Conservation (phyloP, 2,797 vertebrate species). For the Hydrocynus forskahlii region DNA sequence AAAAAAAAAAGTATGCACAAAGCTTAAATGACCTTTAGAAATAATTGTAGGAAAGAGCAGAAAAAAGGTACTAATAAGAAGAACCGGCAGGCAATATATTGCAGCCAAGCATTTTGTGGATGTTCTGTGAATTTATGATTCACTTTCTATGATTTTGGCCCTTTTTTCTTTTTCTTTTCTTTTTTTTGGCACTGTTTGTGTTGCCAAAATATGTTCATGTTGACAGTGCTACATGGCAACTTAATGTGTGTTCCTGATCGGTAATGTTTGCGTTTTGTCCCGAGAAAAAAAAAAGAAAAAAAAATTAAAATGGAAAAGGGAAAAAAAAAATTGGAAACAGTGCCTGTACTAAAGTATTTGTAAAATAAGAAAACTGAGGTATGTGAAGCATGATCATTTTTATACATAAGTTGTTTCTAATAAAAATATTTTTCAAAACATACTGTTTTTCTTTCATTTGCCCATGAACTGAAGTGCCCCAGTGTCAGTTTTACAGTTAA, state of each 20-base stretch:
- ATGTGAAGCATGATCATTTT: constrained; percentile 95
- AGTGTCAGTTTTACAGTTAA: constrained; percentile 7
- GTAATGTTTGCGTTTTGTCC: constrained; percentile 91
- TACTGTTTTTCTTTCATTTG: constrained; percentile 43
- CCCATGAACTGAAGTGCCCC: constrained; percentile 10
- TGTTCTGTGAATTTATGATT: constrained; percentile 77
- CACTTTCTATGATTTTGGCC: constrained; percentile 70
- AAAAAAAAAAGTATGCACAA: constrained; percentile 23
- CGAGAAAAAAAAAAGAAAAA: constrained; percentile 83
- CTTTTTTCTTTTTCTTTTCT: constrained; percentile 52
- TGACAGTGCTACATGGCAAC: constrained; percentile 90
- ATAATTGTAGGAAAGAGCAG: constrained; percentile 20
- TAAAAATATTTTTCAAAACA: constrained; percentile 92
- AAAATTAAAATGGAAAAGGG: too few species aligned
- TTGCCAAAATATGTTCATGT: constrained; percentile 90
- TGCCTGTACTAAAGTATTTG: constrained; percentile 96
- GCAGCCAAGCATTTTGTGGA: constrained; percentile 69
- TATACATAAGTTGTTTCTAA: constrained; percentile 99
- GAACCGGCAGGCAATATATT: constrained; percentile 42
- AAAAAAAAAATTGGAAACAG: constrained; percentile 82
- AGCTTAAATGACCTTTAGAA: not conserved
- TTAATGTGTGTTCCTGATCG: constrained; percentile 92
- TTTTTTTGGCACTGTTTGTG: constrained; percentile 77
- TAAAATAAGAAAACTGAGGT: constrained; percentile 83
- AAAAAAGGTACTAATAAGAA: constrained; percentile 31